Evolutionary conservation across 2,797 vertebrate species (phyloP).

Genomic region (Nannoperca obscura): DNA sequence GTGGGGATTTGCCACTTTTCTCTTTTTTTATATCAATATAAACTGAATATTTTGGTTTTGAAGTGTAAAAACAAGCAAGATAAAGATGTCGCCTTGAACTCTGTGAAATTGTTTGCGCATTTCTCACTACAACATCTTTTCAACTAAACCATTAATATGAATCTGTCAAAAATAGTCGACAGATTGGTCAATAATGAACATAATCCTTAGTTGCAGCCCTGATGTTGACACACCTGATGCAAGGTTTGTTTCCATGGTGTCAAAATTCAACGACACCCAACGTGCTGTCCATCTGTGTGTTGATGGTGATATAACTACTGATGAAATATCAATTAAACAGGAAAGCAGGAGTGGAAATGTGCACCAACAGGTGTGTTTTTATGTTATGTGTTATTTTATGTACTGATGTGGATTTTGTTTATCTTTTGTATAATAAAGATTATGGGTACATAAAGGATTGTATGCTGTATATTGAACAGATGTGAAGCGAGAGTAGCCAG

Average conservation of each 20-base stretch:
- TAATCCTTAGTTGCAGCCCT: background rate
- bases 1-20: background rate
- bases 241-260: constrained; percentile 40
- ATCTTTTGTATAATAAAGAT: background rate
- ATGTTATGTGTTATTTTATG: background rate
- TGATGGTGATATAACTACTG: background rate
- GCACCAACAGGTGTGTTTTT: constrained; percentile 17
- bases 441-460: background rate
- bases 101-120: background rate
- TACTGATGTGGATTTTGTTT: background rate
- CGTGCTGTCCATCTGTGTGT: background rate
- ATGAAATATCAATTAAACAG: constrained; percentile 12
- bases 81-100: background rate
- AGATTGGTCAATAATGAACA: background rate
- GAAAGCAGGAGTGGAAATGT: background rate
- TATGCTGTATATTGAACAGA: constrained; percentile 4
- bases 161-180: background rate
- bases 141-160: background rate
- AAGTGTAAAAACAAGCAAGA: background rate
- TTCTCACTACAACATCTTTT: background rate
- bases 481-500: constrained; percentile 24
- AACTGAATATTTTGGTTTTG: background rate
- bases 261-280: background rate
- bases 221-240: background rate
- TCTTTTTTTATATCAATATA: background rate